phyloP scores from a whole-genome alignment of 2,888 invertebrate genomes.

The Sesia apiformis region DNA sequence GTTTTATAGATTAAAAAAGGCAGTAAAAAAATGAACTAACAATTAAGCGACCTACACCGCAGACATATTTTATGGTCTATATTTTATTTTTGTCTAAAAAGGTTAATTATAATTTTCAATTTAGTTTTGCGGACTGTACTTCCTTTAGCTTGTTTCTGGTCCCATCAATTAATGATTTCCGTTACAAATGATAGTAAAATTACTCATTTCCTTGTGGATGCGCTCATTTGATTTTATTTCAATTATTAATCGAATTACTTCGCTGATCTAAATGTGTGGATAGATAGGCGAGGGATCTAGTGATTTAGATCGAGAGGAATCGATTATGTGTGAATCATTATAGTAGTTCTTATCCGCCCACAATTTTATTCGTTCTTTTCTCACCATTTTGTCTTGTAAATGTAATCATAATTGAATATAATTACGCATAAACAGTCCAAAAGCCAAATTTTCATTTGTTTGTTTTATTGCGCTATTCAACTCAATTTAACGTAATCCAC shows the following conservation, averaged over 20 bases:
- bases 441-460: too few species aligned
- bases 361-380: too few species aligned
- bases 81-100: too few species aligned
- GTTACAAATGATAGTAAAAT: constrained; percentile 8
- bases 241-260: not conserved
- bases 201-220: constrained; percentile 7
- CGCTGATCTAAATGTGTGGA: not conserved
- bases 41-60: too few species aligned
- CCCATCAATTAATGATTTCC: constrained; percentile 4
- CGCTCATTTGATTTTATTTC: not conserved
- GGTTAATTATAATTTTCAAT: not conserved
- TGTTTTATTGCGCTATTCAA: too few species aligned
- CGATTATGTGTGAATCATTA: not conserved
- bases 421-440: too few species aligned
- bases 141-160: not conserved
- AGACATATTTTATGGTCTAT: too few species aligned
- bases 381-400: too few species aligned
- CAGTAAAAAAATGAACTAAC: not conserved
- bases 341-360: not conserved
- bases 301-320: not conserved
- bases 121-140: not conserved
- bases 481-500: too few species aligned
- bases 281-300: not conserved
- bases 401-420: too few species aligned
- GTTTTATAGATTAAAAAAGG: too few species aligned